phyloP scores from a whole-genome alignment of 1,140 invertebrate species.

The Scylla paramamosain region DNA sequence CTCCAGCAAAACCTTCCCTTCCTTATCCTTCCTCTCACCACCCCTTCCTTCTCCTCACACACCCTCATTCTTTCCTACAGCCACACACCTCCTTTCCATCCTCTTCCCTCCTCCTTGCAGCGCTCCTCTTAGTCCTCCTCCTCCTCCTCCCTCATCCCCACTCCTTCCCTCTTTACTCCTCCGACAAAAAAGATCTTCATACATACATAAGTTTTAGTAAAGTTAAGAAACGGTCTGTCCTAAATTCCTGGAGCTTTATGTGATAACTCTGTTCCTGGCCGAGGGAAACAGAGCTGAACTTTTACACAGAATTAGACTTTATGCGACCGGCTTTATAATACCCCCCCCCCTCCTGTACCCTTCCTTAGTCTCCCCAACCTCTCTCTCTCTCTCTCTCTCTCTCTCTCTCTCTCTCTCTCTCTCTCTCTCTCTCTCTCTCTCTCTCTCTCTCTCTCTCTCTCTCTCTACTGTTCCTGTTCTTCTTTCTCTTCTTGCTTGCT shows the following conservation, averaged over 20 bases:
- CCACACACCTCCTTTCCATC: not conserved
- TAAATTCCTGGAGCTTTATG: constrained; percentile 54
- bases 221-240: constrained; percentile 32
- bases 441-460: not conserved
- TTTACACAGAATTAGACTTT: constrained; percentile 48
- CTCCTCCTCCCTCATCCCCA: no score
- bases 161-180: no score
- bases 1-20: not conserved
- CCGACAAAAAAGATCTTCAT: constrained; percentile 34
- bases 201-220: constrained; percentile 62
- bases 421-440: not conserved
- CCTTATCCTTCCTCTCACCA: not conserved
- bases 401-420: not conserved
- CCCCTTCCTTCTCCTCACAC: not conserved
- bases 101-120: not conserved
- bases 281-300: constrained; percentile 40
- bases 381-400: not conserved
- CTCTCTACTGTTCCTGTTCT: no score
- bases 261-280: constrained; percentile 3
- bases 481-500: no score
- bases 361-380: not conserved
- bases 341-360: not conserved
- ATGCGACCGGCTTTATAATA: not conserved
- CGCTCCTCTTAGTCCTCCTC: not conserved
- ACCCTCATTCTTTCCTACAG: not conserved